Evolutionary conservation across 2,113 vertebrate genomes (phyloP).

Genomic region (Lota lota): DNA sequence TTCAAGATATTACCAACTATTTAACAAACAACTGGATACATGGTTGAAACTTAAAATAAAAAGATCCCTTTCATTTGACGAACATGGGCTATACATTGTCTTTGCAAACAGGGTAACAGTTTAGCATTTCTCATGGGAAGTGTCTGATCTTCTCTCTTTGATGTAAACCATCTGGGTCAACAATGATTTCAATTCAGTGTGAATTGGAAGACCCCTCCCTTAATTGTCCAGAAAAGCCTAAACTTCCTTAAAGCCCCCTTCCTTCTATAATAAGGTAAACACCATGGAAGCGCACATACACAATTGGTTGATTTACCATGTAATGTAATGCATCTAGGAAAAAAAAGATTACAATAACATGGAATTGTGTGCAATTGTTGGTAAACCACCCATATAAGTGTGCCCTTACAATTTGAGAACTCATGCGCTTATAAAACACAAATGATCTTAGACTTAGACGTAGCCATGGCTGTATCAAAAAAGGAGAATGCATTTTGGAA

Average conservation of each 20-base stretch:
- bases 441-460: constrained; percentile 10
- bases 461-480: constrained; percentile 13
- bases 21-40: too few relatives aligned
- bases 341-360: not conserved
- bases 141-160: too few relatives aligned
- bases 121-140: too few relatives aligned
- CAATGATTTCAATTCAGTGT: not conserved
- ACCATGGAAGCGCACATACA: too few relatives aligned
- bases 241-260: constrained; percentile 27
- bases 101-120: too few relatives aligned
- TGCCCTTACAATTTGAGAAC: constrained; percentile 28
- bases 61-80: too few relatives aligned
- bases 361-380: not conserved
- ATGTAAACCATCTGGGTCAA: too few relatives aligned
- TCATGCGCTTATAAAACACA: not conserved
- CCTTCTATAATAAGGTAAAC: too few relatives aligned
- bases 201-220: constrained; percentile 2
- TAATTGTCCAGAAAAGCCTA: constrained; percentile 20
- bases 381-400: constrained; percentile 31
- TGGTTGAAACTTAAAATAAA: too few relatives aligned
- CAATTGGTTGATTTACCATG: not conserved
- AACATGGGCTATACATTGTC: too few relatives aligned
- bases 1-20: too few relatives aligned
- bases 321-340: not conserved
- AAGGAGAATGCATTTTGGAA: too few relatives aligned